These are phyloP conservation scores for Doris montereyensis DNA, from an alignment of 2,888 invertebrate species.

Conservation along the genomic window DNA sequence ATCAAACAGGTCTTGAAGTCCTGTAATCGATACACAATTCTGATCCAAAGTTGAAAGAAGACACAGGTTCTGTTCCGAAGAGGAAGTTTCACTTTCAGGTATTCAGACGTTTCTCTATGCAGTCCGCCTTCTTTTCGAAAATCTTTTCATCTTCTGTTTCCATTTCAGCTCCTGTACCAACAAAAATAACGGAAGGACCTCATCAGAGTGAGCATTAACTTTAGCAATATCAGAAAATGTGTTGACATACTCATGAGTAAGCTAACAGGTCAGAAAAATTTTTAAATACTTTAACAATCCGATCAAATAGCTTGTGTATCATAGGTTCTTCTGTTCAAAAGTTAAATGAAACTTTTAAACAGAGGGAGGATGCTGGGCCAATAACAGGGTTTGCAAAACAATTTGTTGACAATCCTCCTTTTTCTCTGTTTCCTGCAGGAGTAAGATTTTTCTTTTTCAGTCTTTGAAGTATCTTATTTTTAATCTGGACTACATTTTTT, in stretches of 20 bases:
- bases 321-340: not conserved
- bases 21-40: not conserved
- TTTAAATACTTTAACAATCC: not conserved
- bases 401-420: not conserved
- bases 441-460: not conserved
- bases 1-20: not conserved
- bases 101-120: not conserved
- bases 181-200: not conserved
- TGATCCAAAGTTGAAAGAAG: not conserved
- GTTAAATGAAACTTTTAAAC: not conserved
- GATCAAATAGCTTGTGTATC: not conserved
- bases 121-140: not conserved
- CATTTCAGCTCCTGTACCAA: not conserved
- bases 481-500: not conserved
- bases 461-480: not conserved
- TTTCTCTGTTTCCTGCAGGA: conserved; percentile 5
- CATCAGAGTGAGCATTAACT: not conserved
- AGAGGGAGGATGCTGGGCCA: not conserved
- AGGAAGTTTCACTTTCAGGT: not conserved
- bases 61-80: not conserved
- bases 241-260: not conserved
- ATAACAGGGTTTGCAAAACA: not conserved
- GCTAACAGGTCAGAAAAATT: not conserved
- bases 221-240: not conserved
- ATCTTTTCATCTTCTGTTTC: not conserved